Percentiles rank a stretch among this genome's conserved stretches.
phyloP scores from a whole-genome alignment of 2,113 vertebrate species.

The Scophthalmus maximus region DNA sequence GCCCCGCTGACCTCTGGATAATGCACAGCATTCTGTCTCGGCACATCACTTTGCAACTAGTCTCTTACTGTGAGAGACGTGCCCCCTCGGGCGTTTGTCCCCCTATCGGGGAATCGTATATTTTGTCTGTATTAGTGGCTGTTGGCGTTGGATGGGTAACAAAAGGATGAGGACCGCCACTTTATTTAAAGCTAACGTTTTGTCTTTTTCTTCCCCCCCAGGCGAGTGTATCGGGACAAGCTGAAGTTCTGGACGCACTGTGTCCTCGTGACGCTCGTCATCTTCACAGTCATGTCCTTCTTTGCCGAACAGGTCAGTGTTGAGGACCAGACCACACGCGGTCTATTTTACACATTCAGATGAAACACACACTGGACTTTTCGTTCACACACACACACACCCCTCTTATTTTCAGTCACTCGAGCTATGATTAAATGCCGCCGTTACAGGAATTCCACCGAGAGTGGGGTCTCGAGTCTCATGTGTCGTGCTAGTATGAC shows the following conservation, averaged over 20 bases:
- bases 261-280: slow-evolving; percentile 91
- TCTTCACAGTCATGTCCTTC: slow-evolving; percentile 97
- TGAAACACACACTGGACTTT: slow-evolving; percentile 1
- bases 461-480: slow-evolving; percentile 29
- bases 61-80: not conserved
- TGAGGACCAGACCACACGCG: not conserved
- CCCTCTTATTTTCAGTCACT: slow-evolving; percentile 44
- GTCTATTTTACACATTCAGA: slow-evolving; percentile 20
- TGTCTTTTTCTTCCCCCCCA: slow-evolving; percentile 66
- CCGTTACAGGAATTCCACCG: slow-evolving; percentile 5
- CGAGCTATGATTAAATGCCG: slow-evolving; percentile 42
- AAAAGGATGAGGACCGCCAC: not conserved
- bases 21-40: slow-evolving; percentile 20
- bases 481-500: slow-evolving; percentile 30
- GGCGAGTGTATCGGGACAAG: slow-evolving; percentile 95
- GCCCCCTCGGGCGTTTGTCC: not conserved
- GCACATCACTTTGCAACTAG: slow-evolving; percentile 17
- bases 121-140: not conserved
- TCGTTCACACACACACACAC: not conserved
- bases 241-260: slow-evolving; percentile 99
- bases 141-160: too few relatives aligned
- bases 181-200: not conserved
- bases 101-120: not conserved
- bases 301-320: slow-evolving; percentile 95
- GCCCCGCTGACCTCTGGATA: slow-evolving; percentile 42